Conservation (phyloP, 37 sponge, comb jelly and placozoan species). For the Axinella damicornis region DNA sequence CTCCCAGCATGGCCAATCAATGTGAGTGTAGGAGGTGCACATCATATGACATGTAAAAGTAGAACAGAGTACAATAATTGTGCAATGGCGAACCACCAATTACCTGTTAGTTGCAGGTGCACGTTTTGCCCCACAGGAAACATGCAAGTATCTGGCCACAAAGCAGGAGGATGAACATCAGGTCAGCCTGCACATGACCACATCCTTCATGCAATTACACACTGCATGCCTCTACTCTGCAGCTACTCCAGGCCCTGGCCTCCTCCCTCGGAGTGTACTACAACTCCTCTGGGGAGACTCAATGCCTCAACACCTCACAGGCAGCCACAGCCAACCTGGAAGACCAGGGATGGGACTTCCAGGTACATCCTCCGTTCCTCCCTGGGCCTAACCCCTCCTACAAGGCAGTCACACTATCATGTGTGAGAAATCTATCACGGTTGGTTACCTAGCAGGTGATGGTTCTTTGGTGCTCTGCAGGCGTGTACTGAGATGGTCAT, state of each 20-base stretch:
- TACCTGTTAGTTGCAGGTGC: neutral
- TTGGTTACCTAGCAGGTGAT: too few relatives aligned
- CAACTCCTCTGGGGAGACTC: constrained; percentile 76
- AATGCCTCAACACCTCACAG: constrained; percentile 55
- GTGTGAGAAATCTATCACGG: too few relatives aligned
- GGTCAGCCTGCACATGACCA: neutral
- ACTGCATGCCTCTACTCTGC: neutral
- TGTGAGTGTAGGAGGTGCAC: too few relatives aligned
- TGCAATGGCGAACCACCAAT: neutral
- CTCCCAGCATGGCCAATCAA: constrained; percentile 96
- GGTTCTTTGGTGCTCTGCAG: too few relatives aligned
- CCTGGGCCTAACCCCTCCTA: too few relatives aligned
- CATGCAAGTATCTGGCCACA: constrained; percentile 2
- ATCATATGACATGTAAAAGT: too few relatives aligned
- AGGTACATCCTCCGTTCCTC: constrained; percentile 22
- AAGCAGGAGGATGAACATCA: neutral
- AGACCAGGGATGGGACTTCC: constrained; percentile 76
- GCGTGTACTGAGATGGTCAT: constrained; percentile 96
- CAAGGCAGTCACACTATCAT: too few relatives aligned
- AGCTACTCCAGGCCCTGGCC: constrained; percentile 70
- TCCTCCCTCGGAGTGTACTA: constrained; percentile 72
- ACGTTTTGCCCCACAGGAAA: constrained; percentile 9
- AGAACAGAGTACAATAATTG: too few relatives aligned
- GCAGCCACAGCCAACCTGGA: constrained; percentile 31
- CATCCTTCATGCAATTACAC: neutral